phyloP scores from a whole-genome alignment of 2,797 vertebrate species.

The Oreochromis grahami region DNA sequence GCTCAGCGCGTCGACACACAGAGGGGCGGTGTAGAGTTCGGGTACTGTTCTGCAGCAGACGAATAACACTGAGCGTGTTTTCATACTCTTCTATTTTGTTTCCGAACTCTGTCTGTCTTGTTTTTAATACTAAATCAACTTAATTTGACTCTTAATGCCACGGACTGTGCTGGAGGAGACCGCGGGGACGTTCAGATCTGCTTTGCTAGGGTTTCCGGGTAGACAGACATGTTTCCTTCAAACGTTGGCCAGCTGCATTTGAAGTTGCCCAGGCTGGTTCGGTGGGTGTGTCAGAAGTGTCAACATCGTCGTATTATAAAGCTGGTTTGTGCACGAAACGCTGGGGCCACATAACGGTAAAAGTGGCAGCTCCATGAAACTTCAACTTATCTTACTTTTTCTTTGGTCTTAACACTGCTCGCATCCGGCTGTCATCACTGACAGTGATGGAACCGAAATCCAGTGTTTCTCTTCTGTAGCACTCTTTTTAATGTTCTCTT shows the following conservation, averaged over 20 bases:
- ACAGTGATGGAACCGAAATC: neutral
- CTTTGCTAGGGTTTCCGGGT: neutral
- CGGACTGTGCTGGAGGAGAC: neutral
- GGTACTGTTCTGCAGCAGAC: neutral
- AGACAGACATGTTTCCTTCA: neutral
- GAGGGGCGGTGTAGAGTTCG: conserved; percentile 23
- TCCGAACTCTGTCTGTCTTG: neutral
- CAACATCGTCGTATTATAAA: neutral
- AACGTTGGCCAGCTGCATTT: neutral
- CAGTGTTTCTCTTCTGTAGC: neutral
- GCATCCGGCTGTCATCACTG: neutral
- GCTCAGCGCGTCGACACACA: neutral
- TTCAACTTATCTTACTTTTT: neutral
- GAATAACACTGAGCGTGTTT: neutral
- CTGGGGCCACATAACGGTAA: neutral
- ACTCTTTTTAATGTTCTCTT: neutral
- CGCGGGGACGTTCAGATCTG: neutral
- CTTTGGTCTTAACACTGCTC: neutral
- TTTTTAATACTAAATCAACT: neutral
- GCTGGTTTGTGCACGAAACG: neutral
- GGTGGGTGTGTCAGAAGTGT: neutral
- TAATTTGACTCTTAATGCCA: neutral
- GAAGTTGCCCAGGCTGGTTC: neutral
- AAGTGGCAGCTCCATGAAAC: neutral
- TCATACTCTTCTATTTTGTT: neutral